phyloP scores from a whole-genome alignment of 2,113 vertebrate species.

The Grallaria varia region DNA sequence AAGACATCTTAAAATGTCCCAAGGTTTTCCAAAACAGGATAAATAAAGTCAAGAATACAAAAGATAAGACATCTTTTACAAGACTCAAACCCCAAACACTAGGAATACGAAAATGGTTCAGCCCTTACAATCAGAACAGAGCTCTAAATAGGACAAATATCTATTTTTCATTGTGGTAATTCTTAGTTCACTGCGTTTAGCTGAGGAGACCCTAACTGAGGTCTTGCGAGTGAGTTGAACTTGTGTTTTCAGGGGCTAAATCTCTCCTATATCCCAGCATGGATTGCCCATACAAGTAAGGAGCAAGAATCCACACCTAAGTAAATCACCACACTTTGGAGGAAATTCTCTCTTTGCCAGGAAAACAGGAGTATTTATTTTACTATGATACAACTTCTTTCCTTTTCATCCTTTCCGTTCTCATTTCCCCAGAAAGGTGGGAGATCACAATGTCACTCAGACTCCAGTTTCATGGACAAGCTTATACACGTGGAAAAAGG shows the following conservation, averaged over 20 bases:
- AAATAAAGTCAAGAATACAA: neutral
- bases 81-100: neutral
- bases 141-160: neutral
- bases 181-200: neutral
- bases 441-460: neutral
- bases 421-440: neutral
- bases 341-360: neutral
- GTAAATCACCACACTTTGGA: neutral
- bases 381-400: neutral
- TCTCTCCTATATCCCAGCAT: neutral
- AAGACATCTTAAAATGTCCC: neutral
- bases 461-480: neutral
- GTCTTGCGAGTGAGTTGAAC: neutral
- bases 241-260: neutral
- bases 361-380: neutral
- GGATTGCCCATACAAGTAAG: neutral
- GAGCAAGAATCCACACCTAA: neutral
- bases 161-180: neutral
- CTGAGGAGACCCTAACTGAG: neutral
- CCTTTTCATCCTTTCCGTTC: neutral
- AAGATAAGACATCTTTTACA: neutral
- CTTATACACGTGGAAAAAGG: neutral
- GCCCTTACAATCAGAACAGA: neutral
- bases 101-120: neutral
- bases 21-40: neutral